Conservation (phyloP, 2,113 vertebrate genomes). For the Cyprinodon variegatus region DNA sequence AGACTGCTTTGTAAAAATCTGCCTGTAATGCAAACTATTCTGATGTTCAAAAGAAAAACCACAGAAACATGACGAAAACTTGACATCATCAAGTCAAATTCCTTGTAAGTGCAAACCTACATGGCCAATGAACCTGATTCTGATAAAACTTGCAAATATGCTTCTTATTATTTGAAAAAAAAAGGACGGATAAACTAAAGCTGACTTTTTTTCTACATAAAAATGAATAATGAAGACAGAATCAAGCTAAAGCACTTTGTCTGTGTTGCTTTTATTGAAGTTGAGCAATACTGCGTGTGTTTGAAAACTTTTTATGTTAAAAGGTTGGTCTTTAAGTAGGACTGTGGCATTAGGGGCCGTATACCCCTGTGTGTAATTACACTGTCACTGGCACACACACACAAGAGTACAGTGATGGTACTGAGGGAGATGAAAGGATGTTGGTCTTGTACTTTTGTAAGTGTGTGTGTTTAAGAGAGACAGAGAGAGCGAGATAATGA, state of each 20-base stretch:
- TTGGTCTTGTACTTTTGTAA: constrained; percentile 36
- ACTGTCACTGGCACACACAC: constrained; percentile 64
- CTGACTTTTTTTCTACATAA: constrained; percentile 24
- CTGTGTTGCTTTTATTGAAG: constrained; percentile 68
- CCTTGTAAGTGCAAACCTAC: no score
- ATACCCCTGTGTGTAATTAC: constrained; percentile 76
- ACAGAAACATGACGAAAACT: not conserved
- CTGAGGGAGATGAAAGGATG: constrained; percentile 46
- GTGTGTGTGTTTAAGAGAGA: constrained; percentile 42
- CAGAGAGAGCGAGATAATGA: constrained; percentile 66
- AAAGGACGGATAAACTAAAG: not conserved
- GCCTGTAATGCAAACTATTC: not conserved
- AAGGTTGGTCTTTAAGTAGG: constrained; percentile 74
- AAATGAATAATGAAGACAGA: constrained; percentile 13
- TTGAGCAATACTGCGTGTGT: constrained; percentile 45
- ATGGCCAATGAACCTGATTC: no score
- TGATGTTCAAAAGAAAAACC: not conserved
- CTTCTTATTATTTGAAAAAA: not conserved
- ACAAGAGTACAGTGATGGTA: constrained; percentile 35
- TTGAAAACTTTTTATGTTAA: constrained; percentile 74
- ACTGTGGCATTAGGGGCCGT: constrained; percentile 74
- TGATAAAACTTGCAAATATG: no score
- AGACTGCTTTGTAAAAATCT: not conserved
- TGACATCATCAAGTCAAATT: no score
- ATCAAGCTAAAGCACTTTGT: constrained; percentile 26